Evolutionary conservation across 2,888 invertebrate genomes (phyloP), one percentile per base, ranked within the genome.

Genomic region (Clusia tigrina): DNA sequence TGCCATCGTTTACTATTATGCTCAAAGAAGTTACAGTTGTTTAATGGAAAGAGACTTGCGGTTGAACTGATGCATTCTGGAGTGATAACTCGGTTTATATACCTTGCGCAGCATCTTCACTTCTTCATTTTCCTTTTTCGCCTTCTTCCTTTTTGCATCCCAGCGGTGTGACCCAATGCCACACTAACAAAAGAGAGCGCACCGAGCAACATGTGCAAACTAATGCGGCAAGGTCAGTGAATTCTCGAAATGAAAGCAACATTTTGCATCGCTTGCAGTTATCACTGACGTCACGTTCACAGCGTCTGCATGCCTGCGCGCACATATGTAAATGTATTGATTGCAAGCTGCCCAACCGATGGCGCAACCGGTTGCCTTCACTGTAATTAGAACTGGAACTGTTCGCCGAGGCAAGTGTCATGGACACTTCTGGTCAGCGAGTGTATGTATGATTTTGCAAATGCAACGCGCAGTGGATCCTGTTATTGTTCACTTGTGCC

Each of bases 1-100:
- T 59, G 72, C 74, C 80, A 81, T 80, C 64, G 66, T 60, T 55
- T 57, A 32, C 22, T 32, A 48, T 10, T 48, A 26, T 42, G 22
- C 12, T 54, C 5, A 38, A 26, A 58, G 48, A 56, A 18, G 55
- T 20, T 55, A 22, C 24, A 54, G n/a, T 63, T 58, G 65, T 53
- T 58, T 70, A 56, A 63, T 59, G 22, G 42, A 51, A 54, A 60
- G 37, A 65, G 54, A 57, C 63, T 62, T 71, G 63, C 64, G 48
- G 65, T 56, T 63, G 67, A 73, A 75, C 75, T 75, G 75, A 65
- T 70, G 65, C 64, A 61, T 57, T 70, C 57, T 67, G 66, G 67
- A 65, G 61, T n/a, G 38, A 24, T 32, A 54, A 62, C 24, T 48
- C 60, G 46, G 48, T 64, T 67, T 65, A 54, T 24, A 52, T 51